Evolutionary conservation across 1,140 invertebrate genomes (phyloP).

Genomic region (Drosophila navojoa): DNA sequence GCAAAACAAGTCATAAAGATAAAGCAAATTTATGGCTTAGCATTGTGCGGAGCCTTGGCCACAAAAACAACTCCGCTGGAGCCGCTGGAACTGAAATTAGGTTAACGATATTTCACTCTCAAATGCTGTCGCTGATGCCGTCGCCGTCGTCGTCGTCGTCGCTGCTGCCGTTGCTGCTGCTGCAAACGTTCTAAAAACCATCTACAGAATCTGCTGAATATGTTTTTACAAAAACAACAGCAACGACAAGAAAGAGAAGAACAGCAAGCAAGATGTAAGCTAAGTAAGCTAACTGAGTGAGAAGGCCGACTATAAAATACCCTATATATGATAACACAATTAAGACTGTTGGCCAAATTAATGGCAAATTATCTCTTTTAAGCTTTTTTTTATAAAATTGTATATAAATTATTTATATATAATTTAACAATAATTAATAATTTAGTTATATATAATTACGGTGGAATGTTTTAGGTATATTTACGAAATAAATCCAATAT

Average conservation of each 20-base stretch:
- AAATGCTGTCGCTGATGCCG: conserved; percentile 34
- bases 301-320: not conserved
- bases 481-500: too few relatives aligned
- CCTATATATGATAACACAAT: not conserved
- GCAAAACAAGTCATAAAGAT: conserved; percentile 82
- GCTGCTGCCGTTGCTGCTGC: conserved; percentile 9
- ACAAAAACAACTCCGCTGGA: conserved; percentile 54
- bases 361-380: too few relatives aligned
- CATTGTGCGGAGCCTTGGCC: conserved; percentile 57
- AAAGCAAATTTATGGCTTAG: conserved; percentile 78
- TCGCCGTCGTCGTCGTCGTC: conserved; percentile 10
- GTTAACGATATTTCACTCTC: conserved; percentile 81
- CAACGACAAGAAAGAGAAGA: not conserved
- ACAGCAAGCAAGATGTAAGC: conserved; percentile 10
- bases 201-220: conserved; percentile 52
- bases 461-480: too few relatives aligned
- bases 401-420: too few relatives aligned
- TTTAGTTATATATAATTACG: too few relatives aligned
- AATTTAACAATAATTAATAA: too few relatives aligned
- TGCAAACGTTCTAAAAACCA: conserved; percentile 25
- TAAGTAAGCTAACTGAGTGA: not conserved
- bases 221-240: conserved; percentile 50
- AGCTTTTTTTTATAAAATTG: too few relatives aligned
- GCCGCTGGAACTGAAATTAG: conserved; percentile 65
- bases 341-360: too few relatives aligned